A percentile compares a stretch with the other conserved stretches of the same genome.
phyloP scores from a whole-genome alignment of 2,888 invertebrate genomes.

The Aphidius colemani region DNA sequence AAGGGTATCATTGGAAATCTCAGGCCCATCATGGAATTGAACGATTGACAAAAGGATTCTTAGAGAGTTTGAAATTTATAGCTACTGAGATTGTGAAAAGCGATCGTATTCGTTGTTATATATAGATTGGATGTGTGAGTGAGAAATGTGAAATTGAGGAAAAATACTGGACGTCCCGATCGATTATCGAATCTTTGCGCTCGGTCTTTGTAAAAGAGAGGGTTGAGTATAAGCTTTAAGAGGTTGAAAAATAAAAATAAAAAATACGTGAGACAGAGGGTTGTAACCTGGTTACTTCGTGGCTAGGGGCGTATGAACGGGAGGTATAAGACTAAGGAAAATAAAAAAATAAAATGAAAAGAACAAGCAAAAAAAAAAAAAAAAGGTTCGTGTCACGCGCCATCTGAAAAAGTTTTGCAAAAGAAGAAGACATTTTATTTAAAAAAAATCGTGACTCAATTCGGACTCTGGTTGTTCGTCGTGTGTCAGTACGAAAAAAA shows the following conservation, averaged over 20 bases:
- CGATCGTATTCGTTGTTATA: slow-evolving; percentile 22
- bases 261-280: neutral
- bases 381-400: neutral
- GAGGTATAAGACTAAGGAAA: too few species aligned
- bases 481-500: neutral
- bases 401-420: slow-evolving; percentile 4
- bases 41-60: slow-evolving; percentile 27
- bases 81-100: slow-evolving; percentile 21
- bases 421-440: slow-evolving; percentile 9
- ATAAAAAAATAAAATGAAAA: too few species aligned
- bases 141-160: neutral
- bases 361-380: too few species aligned
- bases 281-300: slow-evolving; percentile 10
- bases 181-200: slow-evolving; percentile 26
- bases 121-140: neutral
- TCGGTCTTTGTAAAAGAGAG: slow-evolving; percentile 5
- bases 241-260: neutral
- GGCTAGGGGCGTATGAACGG: too few species aligned
- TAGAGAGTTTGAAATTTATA: slow-evolving; percentile 20
- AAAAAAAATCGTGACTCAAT: slow-evolving; percentile 12
- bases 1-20: slow-evolving; percentile 12
- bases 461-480: slow-evolving; percentile 22
- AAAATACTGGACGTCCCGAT: slow-evolving; percentile 11
- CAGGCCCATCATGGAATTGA: slow-evolving; percentile 18
- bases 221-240: neutral